Base-by-base conservation (phyloP, 2,888 invertebrate genomes). In the Drosophila nigritarsus region DNA sequence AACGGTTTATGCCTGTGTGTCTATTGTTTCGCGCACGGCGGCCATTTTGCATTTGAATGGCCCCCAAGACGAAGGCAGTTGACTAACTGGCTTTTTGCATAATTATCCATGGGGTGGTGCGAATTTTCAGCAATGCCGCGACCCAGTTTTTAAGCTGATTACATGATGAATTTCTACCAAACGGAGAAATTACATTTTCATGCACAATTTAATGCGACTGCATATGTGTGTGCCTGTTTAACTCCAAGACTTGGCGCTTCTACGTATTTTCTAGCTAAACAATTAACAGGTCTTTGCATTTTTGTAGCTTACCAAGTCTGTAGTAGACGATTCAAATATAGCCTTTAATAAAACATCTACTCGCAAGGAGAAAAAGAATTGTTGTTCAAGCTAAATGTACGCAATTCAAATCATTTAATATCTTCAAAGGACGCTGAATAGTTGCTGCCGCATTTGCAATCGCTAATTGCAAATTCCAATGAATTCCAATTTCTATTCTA, bases 81-180 rank as follows among this genome's bases (percentile, higher is more conserved):
- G 65, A 75, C 71, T 80, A 68, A 66, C 81, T 56, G 75, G 73
- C 50, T 78, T 88, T 83, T 89, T 84, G 87, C 84, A 87, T 87
- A 87, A 87, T 87, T 87, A 87, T 82, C 84, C 77, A 81, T 69
- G 68, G 59, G 50, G 58, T 3, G 11, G 58, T 30, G 32, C 45
- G 24, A 61, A 59, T 45, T 71, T 71, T 53, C 24, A 60, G 50
- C 72, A 73, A 65, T 65, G 70, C 65, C 70, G 45, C 78, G 79
- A 75, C 78, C 78, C 66, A 78, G 32, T 78, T 78, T 68, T 40
- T 40, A 60, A 42, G 42, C 20, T 48, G 51, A 56, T 68, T 69
- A 56, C 42, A 67, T 29, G 48, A 40, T 60, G 68, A 24, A 15
- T 60, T 68, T 40, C 51, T 27, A 34, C 4, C 20, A 20, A 55